Evolutionary conservation across 2,888 invertebrate species (phyloP).

Genomic region (Proisotoma minuta): DNA sequence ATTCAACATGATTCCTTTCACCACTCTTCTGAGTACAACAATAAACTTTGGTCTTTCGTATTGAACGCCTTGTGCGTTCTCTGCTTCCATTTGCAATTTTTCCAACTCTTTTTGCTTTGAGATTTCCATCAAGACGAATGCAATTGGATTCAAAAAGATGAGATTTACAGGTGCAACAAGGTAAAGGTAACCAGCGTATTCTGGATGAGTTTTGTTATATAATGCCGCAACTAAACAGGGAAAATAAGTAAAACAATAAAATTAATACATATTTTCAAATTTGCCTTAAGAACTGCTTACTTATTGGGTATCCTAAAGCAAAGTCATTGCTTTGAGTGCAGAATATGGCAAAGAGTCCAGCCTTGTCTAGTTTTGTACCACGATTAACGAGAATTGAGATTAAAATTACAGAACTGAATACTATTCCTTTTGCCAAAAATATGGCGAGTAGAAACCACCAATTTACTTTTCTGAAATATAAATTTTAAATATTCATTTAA

Average conservation of each 20-base stretch:
- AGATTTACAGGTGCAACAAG: slow-evolving; percentile 90
- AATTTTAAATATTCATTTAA: not conserved
- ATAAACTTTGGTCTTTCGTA: slow-evolving; percentile 33
- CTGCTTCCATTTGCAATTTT: slow-evolving; percentile 34
- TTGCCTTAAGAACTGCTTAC: slow-evolving; percentile 55
- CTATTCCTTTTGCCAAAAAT: slow-evolving; percentile 74
- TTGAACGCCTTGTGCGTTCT: slow-evolving; percentile 28
- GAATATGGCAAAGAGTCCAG: slow-evolving; percentile 89
- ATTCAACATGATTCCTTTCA: slow-evolving; percentile 74
- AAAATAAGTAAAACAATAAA: slow-evolving; percentile 1
- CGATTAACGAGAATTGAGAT: slow-evolving; percentile 68
- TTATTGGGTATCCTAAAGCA: slow-evolving; percentile 90
- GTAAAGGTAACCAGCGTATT: slow-evolving; percentile 84
- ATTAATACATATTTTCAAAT: not conserved
- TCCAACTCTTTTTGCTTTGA: slow-evolving; percentile 55
- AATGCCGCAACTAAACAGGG: slow-evolving; percentile 72
- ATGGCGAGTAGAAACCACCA: slow-evolving; percentile 87
- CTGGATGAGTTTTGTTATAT: slow-evolving; percentile 78
- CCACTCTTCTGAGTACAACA: slow-evolving; percentile 49
- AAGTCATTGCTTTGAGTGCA: slow-evolving; percentile 97
- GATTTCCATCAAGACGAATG: slow-evolving; percentile 83
- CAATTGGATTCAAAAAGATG: slow-evolving; percentile 85
- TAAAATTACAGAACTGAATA: slow-evolving; percentile 74
- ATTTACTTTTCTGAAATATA: slow-evolving; percentile 62
- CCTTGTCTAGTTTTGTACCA: slow-evolving; percentile 74